Evolutionary conservation across 2,888 invertebrate species (phyloP).

Genomic region (Harpalus rubripes): DNA sequence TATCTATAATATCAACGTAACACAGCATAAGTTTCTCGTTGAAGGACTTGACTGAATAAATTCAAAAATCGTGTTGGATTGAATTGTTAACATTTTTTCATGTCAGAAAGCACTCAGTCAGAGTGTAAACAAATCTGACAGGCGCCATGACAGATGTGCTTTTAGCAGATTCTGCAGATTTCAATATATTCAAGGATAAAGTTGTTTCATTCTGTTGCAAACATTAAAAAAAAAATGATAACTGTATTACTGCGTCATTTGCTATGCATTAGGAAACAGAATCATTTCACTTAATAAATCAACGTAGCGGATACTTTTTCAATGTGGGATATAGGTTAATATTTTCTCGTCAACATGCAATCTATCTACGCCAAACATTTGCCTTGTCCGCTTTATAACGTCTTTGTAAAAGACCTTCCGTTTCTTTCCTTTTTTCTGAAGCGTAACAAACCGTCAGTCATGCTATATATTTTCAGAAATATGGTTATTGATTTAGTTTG

Average conservation of each 20-base stretch:
- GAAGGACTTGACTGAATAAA: too few relatives aligned
- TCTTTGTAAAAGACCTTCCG: neutral
- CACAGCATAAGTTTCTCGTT: too few relatives aligned
- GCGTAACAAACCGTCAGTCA: neutral
- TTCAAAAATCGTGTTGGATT: too few relatives aligned
- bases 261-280: neutral
- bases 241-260: neutral
- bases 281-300: neutral
- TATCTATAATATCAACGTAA: too few relatives aligned
- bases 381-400: neutral
- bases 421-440: neutral
- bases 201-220: too few relatives aligned
- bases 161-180: too few relatives aligned
- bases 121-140: too few relatives aligned
- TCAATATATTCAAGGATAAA: too few relatives aligned
- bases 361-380: neutral
- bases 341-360: neutral
- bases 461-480: neutral
- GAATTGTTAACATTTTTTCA: too few relatives aligned
- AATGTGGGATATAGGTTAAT: neutral
- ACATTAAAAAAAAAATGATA: neutral
- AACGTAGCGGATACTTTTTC: neutral
- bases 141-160: too few relatives aligned
- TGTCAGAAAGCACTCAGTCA: too few relatives aligned
- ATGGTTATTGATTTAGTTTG: conserved; percentile 3